Conservation (phyloP, 2,888 invertebrate genomes). For the Amiota communis region DNA sequence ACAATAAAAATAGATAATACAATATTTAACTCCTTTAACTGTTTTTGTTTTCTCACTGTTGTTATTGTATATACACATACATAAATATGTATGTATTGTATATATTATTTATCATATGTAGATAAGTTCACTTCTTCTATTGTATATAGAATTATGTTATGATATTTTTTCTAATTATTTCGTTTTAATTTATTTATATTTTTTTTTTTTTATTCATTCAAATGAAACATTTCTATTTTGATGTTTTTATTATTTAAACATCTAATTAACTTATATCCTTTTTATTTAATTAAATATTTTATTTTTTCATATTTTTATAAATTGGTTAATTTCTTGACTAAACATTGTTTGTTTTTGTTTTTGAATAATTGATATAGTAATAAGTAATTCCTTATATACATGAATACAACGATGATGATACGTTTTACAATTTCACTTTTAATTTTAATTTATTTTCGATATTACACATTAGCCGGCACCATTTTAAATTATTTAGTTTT, state of each 20-base stretch:
- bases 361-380: background rate
- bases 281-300: slow-evolving; percentile 28
- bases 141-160: slow-evolving; percentile 15
- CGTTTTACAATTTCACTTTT: too few relatives aligned
- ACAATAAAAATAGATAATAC: background rate
- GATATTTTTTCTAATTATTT: slow-evolving; percentile 3
- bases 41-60: slow-evolving; percentile 5
- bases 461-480: too few relatives aligned
- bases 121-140: too few relatives aligned
- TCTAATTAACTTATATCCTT: slow-evolving; percentile 20
- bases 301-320: slow-evolving; percentile 39
- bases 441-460: too few relatives aligned
- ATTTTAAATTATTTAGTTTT: too few relatives aligned
- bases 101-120: too few relatives aligned
- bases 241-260: slow-evolving; percentile 39
- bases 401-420: too few relatives aligned
- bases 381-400: background rate
- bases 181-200: slow-evolving; percentile 47
- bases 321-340: slow-evolving; percentile 56
- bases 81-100: background rate
- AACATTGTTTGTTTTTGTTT: slow-evolving; percentile 58
- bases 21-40: background rate
- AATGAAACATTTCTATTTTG: slow-evolving; percentile 33
- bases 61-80: slow-evolving; percentile 30
- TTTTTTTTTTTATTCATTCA: slow-evolving; percentile 41